Conservation (phyloP, 2,113 vertebrate genomes). For the Trinectes maculatus region DNA sequence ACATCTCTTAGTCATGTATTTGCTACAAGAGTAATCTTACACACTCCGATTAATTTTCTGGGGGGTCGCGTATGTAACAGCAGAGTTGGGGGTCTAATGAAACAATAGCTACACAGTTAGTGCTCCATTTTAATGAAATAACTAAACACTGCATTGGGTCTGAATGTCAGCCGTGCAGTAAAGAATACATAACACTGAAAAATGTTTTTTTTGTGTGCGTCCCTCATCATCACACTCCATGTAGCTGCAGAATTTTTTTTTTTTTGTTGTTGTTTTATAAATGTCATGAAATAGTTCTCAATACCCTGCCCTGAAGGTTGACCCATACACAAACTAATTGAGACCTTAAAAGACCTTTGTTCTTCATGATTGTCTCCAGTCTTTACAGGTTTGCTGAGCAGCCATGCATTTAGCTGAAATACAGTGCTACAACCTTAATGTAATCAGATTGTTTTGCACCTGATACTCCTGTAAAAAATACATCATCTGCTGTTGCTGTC, state of each 20-base stretch:
- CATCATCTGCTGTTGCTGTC: neutral
- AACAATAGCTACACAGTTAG: slow-evolving; percentile 62
- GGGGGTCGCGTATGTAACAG: slow-evolving; percentile 8
- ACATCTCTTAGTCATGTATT: slow-evolving; percentile 42
- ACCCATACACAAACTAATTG: slow-evolving; percentile 44
- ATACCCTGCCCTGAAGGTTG: slow-evolving; percentile 50
- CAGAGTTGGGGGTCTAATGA: slow-evolving; percentile 63
- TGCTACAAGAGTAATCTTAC: slow-evolving; percentile 26
- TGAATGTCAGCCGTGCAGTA: slow-evolving; percentile 61
- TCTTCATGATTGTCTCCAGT: slow-evolving; percentile 25
- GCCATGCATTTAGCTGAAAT: slow-evolving; percentile 31
- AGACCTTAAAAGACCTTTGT: slow-evolving; percentile 51
- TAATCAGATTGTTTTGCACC: slow-evolving; percentile 14
- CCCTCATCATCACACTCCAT: slow-evolving; percentile 44
- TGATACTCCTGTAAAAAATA: slow-evolving; percentile 19
- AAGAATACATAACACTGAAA: slow-evolving; percentile 71
- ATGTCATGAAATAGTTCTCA: slow-evolving; percentile 63
- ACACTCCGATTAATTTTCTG: slow-evolving; percentile 40
- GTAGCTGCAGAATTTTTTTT: slow-evolving; percentile 45
- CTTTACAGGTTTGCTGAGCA: slow-evolving; percentile 34
- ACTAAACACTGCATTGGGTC: slow-evolving; percentile 72
- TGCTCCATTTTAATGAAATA: slow-evolving; percentile 78
- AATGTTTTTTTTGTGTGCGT: slow-evolving; percentile 62
- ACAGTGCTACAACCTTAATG: slow-evolving; percentile 21
- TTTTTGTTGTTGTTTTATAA: slow-evolving; percentile 12